Conservation (phyloP, 2,797 vertebrate species). For the Botia almorhae region DNA sequence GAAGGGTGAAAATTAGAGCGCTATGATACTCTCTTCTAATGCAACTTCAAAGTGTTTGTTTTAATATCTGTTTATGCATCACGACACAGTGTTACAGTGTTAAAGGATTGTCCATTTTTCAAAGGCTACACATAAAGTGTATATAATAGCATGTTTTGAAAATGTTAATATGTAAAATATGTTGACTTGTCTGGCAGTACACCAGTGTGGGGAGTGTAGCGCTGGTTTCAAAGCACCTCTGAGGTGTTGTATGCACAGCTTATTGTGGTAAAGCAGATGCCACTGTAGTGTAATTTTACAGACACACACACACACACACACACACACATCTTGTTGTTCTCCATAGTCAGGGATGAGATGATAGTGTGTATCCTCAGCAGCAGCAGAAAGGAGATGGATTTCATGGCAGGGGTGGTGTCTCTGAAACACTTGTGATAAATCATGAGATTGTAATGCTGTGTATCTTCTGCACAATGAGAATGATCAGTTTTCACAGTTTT, state of each 20-base stretch:
- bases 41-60: constrained; percentile 47
- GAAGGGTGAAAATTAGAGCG: constrained; percentile 2
- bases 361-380: constrained; percentile 70
- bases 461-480: not conserved
- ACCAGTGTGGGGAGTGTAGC: not conserved
- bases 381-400: constrained; percentile 64
- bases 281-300: constrained; percentile 55
- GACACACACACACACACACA: constrained; percentile 17
- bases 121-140: not conserved
- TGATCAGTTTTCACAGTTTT: not conserved
- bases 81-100: constrained; percentile 17
- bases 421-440: constrained; percentile 73
- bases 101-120: constrained; percentile 1
- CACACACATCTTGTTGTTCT: constrained; percentile 46
- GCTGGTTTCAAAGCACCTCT: not conserved
- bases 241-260: constrained; percentile 5
- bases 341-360: constrained; percentile 65
- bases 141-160: not conserved
- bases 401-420: constrained; percentile 74
- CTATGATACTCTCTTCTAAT: constrained; percentile 27
- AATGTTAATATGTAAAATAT: constrained; percentile 11
- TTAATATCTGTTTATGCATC: constrained; percentile 22
- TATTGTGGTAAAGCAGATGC: constrained; percentile 60
- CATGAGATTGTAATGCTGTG: constrained; percentile 68
- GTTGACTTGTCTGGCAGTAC: not conserved